These are phyloP conservation scores for Drosophila melanogaster DNA, from an alignment of 1,140 invertebrate genomes.

Conservation along the genomic window Release_6_plus_ISO1_MT NT_033777.3:16829501-16830000, in stretches of 20 bases:
- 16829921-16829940: conserved; percentile 7
- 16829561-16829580: conserved; percentile 79
- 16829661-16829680: conserved; percentile 47
- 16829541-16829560: conserved; percentile 77
- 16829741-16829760: conserved; percentile 85
- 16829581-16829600: conserved; percentile 69
- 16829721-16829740: conserved; percentile 84
- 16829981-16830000: conserved; percentile 66
- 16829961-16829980: conserved; percentile 32
- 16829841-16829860: conserved; percentile 22
- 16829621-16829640: conserved; percentile 15
- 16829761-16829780: conserved; percentile 85
- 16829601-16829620: conserved; percentile 41
- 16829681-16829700: conserved; percentile 52
- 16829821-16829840: conserved; percentile 42
- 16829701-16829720: conserved; percentile 81
- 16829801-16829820: conserved; percentile 75
- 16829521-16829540: conserved; percentile 26
- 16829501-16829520: conserved; percentile 33
- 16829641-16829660: conserved; percentile 25
- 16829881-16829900: conserved; percentile 64
- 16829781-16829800: conserved; percentile 85
- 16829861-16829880: conserved; percentile 57
- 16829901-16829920: conserved; percentile 39
- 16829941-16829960: conserved; percentile 41